These are phyloP conservation scores for Amblyteles armatorius DNA, from an alignment of 2,888 invertebrate species.

Conservation along the genomic window DNA sequence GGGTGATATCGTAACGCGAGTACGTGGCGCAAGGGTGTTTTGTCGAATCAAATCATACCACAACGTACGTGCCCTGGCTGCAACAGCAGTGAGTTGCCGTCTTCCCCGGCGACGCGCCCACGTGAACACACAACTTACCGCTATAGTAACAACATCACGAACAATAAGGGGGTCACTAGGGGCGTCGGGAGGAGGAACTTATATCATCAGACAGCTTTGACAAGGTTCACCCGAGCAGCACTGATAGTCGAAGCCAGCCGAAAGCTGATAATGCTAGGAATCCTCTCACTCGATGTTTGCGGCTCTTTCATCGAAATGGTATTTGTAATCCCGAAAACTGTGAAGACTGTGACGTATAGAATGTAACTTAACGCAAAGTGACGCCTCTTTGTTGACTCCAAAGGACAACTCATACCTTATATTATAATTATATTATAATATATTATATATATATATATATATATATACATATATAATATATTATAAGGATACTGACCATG, in stretches of 20 bases:
- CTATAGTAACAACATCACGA: too few species aligned
- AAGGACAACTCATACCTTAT: not conserved
- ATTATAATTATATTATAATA: too few species aligned
- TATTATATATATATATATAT: too few species aligned
- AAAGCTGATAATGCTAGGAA: not conserved
- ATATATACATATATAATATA: too few species aligned
- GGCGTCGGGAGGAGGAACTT: too few species aligned
- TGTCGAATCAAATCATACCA: not conserved
- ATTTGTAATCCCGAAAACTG: not conserved
- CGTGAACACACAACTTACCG: too few species aligned
- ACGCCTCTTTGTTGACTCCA: not conserved
- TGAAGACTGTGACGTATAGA: not conserved
- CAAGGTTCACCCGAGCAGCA: not conserved
- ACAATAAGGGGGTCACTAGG: too few species aligned
- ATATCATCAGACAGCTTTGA: not conserved
- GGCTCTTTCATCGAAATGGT: not conserved
- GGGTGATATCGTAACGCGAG: not conserved
- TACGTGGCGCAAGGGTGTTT: not conserved
- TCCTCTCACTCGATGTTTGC: not conserved
- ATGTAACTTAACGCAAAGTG: not conserved
- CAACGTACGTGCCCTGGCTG: not conserved
- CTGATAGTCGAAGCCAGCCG: not conserved
- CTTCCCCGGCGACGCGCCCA: not conserved
- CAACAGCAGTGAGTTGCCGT: not conserved
- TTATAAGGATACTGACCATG: too few species aligned